Evolutionary conservation across 2,888 invertebrate genomes (phyloP), one percentile per base, ranked within the genome.

Genomic region (Anoplius nigerrimus): DNA sequence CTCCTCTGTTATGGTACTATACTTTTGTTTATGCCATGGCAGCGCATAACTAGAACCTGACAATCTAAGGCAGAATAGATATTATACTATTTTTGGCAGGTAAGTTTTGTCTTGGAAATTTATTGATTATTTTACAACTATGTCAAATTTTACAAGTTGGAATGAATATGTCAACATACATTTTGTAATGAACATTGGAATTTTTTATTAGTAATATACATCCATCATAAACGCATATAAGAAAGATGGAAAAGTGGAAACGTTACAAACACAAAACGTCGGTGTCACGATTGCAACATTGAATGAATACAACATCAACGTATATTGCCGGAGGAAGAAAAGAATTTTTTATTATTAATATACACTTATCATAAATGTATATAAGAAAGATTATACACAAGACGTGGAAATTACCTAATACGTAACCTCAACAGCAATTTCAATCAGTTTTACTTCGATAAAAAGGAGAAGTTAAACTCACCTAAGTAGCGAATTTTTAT

Each of bases 401-500:
- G 34, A 34, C 34, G 11, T 34, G 34, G 11, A 13, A 20, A 75
- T 76, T 80, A 82, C 68, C 63, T 80, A 82, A 78, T 52, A 75
- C 52, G 59, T 86, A 86, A 84, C 84, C 84, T 82, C 34, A 56
- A 72, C 34, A 1, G 11, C 13, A 13, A 42, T 8, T 42, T 42
- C 13, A 42, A 42, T 8, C 8, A 13, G 42, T 22, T 3, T 42
- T 22, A 22, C 34, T 48, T 55, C 21, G 13, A 48, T 55, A 48
- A 62, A 21, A 53, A 42, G 45, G 55, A 6, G 59, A 58, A 21
- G 27, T 22, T 11, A 16, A 20, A 62, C 74, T 89, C 90, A 91
- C 92, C 91, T 90, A 86, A 89, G 88, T 48, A 90, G 72, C 84
- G 89, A 89, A 18, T 86, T 85, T 69, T 89, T 89, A 69, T 90